Percentiles rank a stretch among this genome's conserved stretches.
Evolutionary conservation across 1,140 invertebrate genomes (phyloP).

Genomic region (Leptoteleia sp.): DNA sequence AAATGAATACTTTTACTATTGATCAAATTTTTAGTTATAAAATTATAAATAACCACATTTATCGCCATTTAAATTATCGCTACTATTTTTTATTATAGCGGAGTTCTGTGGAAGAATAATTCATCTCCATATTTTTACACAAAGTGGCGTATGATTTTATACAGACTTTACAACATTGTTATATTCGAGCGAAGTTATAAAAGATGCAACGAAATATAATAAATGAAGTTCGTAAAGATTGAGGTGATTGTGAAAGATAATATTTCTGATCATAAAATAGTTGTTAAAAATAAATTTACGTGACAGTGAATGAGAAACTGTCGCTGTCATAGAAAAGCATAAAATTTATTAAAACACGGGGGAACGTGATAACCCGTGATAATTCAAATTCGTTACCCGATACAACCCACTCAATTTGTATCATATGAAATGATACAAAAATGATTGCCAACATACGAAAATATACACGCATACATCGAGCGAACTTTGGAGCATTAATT

Average conservation of each 20-base stretch:
- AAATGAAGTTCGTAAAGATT: constrained; percentile 43
- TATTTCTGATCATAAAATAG: constrained; percentile 58
- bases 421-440: constrained; percentile 68
- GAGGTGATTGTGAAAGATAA: constrained; percentile 50
- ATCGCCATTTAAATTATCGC: too few species aligned
- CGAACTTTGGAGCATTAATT: constrained; percentile 69
- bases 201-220: constrained; percentile 41
- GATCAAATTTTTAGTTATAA: too few species aligned
- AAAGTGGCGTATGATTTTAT: too few species aligned
- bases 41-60: too few species aligned
- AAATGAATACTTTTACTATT: too few species aligned
- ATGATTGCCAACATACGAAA: constrained; percentile 57
- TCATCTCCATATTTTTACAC: too few species aligned
- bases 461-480: constrained; percentile 45
- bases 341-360: constrained; percentile 60
- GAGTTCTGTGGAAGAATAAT: too few species aligned
- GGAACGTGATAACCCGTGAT: constrained; percentile 43
- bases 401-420: constrained; percentile 64
- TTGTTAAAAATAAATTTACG: constrained; percentile 60
- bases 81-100: too few species aligned
- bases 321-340: constrained; percentile 60
- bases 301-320: constrained; percentile 52
- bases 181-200: not conserved
- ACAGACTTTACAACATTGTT: too few species aligned
- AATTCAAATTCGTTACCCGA: constrained; percentile 63